These are phyloP conservation scores for Chrysolina haemoptera DNA, from an alignment of 2,888 invertebrate species.

Conservation along the genomic window DNA sequence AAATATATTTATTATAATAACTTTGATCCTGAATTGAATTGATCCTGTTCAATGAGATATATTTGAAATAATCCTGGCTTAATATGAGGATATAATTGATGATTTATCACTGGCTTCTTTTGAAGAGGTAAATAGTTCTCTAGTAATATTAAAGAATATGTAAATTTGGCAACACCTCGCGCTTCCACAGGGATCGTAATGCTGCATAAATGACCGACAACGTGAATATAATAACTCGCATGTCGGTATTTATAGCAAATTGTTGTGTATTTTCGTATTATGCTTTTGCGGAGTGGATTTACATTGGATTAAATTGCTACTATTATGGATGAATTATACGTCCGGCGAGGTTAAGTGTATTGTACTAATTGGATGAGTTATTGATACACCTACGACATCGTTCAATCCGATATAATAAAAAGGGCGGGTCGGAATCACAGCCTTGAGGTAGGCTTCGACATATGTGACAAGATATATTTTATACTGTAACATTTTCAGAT, in stretches of 20 bases:
- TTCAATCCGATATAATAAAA: slow-evolving; percentile 34
- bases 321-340: slow-evolving; percentile 46
- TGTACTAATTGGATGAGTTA: slow-evolving; percentile 44
- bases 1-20: too few species aligned
- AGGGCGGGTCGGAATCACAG: slow-evolving; percentile 31
- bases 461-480: slow-evolving; percentile 4
- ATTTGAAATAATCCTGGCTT: too few species aligned
- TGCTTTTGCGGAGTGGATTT: slow-evolving; percentile 36
- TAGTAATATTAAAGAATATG: background rate
- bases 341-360: slow-evolving; percentile 36
- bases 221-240: slow-evolving; percentile 38
- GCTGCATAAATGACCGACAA: slow-evolving; percentile 35
- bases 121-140: too few species aligned
- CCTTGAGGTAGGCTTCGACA: slow-evolving; percentile 30
- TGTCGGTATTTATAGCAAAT: slow-evolving; percentile 41
- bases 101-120: too few species aligned
- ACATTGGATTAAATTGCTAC: slow-evolving; percentile 44
- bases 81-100: too few species aligned
- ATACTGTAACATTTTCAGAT: background rate
- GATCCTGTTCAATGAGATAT: too few species aligned
- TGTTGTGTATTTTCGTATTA: slow-evolving; percentile 42
- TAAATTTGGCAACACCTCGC: slow-evolving; percentile 8
- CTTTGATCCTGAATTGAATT: too few species aligned
- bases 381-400: slow-evolving; percentile 36
- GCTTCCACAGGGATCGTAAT: slow-evolving; percentile 31